Percentiles rank a stretch among this genome's conserved stretches.
Conservation (phyloP, 2,113 vertebrate species). For the Pomatorhinus ruficollis region DNA sequence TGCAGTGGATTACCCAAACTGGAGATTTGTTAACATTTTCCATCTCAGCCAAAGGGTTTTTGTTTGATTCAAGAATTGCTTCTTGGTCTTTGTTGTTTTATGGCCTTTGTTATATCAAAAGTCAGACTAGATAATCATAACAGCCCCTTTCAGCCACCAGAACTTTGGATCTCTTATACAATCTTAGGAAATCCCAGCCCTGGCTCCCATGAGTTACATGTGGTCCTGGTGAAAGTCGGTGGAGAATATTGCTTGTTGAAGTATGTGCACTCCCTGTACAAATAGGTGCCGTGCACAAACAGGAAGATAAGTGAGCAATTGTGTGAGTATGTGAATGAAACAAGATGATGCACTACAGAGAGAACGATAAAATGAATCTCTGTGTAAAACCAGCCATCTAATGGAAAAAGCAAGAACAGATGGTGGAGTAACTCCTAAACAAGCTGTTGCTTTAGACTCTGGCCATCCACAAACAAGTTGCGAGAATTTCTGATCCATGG, state of each 20-base stretch:
- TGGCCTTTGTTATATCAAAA: not conserved
- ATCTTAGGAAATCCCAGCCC: not conserved
- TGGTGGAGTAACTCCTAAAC: slow-evolving; percentile 53
- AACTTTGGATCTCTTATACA: not conserved
- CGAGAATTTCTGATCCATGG: slow-evolving; percentile 66
- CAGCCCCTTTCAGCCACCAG: not conserved
- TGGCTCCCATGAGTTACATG: not conserved
- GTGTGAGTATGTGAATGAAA: slow-evolving; percentile 7
- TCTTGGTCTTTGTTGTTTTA: not conserved
- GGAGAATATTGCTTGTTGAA: not conserved
- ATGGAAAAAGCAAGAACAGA: slow-evolving; percentile 71
- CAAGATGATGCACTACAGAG: slow-evolving; percentile 7
- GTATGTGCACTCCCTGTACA: not conserved
- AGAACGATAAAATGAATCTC: not conserved
- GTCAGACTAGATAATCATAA: not conserved
- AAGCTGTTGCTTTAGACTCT: slow-evolving; percentile 50
- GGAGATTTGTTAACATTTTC: not conserved
- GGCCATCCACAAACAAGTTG: slow-evolving; percentile 66
- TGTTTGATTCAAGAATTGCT: not conserved
- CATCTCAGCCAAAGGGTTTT: not conserved
- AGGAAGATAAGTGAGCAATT: not conserved
- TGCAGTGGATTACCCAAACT: not conserved
- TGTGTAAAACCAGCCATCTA: slow-evolving; percentile 41
- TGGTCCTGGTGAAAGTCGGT: not conserved
- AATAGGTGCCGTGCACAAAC: not conserved